These are phyloP conservation scores for Plectus sambesii DNA, from an alignment of 1,140 invertebrate species.

Conservation along the genomic window DNA sequence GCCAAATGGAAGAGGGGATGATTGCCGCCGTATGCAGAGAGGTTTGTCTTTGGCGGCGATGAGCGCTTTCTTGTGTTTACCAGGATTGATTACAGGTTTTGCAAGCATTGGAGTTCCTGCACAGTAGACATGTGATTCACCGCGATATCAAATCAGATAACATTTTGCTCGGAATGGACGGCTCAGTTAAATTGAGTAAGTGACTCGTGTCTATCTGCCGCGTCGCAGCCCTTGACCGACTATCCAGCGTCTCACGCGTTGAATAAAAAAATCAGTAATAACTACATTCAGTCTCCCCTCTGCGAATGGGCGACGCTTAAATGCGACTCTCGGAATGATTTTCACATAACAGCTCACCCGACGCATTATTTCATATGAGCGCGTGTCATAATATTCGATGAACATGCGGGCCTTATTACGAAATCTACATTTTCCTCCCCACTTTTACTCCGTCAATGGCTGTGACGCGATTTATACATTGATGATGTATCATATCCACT, in stretches of 20 bases:
- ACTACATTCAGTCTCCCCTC: too few species aligned
- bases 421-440: too few species aligned
- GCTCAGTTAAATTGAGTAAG: constrained; percentile 86
- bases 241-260: not conserved
- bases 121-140: constrained; percentile 97
- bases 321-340: too few species aligned
- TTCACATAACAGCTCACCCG: too few species aligned
- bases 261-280: too few species aligned
- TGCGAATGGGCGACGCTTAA: too few species aligned
- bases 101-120: constrained; percentile 93
- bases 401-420: too few species aligned
- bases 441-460: too few species aligned
- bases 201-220: constrained; percentile 2
- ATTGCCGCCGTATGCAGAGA: constrained; percentile 95
- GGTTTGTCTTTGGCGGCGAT: constrained; percentile 43
- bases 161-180: constrained; percentile 93
- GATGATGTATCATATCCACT: too few species aligned
- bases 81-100: constrained; percentile 56
- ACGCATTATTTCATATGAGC: too few species aligned
- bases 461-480: too few species aligned
- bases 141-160: constrained; percentile 96
- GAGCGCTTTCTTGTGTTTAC: constrained; percentile 7
- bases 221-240: not conserved
- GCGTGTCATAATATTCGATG: too few species aligned
- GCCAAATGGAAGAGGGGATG: constrained; percentile 99